Evolutionary conservation across 2,797 vertebrate species (phyloP), one percentile per base, ranked within the genome.

Genomic region (Oreochromis mossambicus): DNA sequence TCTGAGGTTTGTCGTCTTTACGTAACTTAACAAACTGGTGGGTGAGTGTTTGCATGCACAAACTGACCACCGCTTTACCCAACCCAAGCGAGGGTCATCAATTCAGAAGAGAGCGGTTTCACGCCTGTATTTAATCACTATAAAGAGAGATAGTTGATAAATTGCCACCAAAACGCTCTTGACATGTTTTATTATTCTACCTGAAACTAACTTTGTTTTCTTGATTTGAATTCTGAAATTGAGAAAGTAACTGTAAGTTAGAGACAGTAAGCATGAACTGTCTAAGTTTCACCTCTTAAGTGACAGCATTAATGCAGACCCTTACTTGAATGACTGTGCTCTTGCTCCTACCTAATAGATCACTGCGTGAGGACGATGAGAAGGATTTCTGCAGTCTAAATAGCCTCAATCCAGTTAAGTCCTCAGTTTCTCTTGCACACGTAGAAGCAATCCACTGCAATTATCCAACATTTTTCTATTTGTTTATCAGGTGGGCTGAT

Each of bases 361-460:
- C 51, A 79, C 77, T 34, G 52, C 50, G 17, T 50, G 79, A 85
- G 54, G 81, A 90, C 8, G 5, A 77, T 34, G 50, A 81, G 56
- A 82, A 55, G 38, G 51, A 89, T 85, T 51, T 80, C 70, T 86
- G 78, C 81, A 83, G 54, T 50, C 61, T 83, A 78, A 90, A 85
- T 66, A 81, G 83, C 55, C 36, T 76, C 51, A 86, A 87, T 87
- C 84, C 81, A 80, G 77, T 86, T 77, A 75, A 46, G 81, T 58
- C 66, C 55, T 66, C 48, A 83, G 81, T 85, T 87, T 81, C 29
- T 73, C n/a, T 9, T 78, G 54, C 41, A 48, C 14, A 38, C 21
- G 78, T 15, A 73, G 19, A 19, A 55, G 10, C 52, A 75, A 56
- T 61, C 43, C 46, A 46, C 29, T 38, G 26, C 17, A 80, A 79